Evolutionary conservation across 2,888 invertebrate genomes (phyloP), one percentile per base, ranked within the genome.

Genomic region (Xanthostigma xanthostigma): DNA sequence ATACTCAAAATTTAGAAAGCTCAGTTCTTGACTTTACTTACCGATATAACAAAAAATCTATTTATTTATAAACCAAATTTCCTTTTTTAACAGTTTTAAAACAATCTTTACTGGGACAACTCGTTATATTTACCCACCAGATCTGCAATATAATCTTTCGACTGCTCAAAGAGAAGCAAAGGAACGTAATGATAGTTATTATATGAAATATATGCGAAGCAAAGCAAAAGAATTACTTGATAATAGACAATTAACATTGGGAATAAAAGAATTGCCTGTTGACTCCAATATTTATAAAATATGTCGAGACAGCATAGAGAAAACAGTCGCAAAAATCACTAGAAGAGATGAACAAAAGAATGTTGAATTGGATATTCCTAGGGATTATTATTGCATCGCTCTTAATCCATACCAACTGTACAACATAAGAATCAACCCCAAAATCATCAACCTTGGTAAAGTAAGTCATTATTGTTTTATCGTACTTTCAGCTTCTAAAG

Each of bases 321-420:
- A 27, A 27, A 27, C 27, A 27, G 6, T 27, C 27, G 27, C 6
- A 27, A 27, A 27, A 27, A 27, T 6, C 1, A 27, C 3, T 5
- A 27, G 27, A 12, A 34, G 39, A 12, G 14, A 33, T 34, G 43
- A 42, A 13, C 10, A 36, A 1, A 45, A 14, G 10, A 49, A 44
- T 13, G 17, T 13, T 41, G 46, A 48, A 10, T 38, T 35, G 10
- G 49, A 45, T 40, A 45, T 45, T n/a, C 43, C 46, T 36, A 42
- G 50, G 10, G 52, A 56, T 44, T 47, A 43, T 41, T 51, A 51
- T 12, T 56, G 62, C 14, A 56, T 67, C 36, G 64, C 67, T 1
- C 52, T 72, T 35, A 59, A 67, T 2, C 68, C 71, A 0, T 56
- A 62, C 36, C 61, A 68, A 51, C 60, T 72, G 34, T 64, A 64